Percentiles rank a stretch among this genome's conserved stretches.
Conservation (phyloP, 30 jellyfish, hydroid and myxozoan genomes). For the Aurelia aurita region DNA sequence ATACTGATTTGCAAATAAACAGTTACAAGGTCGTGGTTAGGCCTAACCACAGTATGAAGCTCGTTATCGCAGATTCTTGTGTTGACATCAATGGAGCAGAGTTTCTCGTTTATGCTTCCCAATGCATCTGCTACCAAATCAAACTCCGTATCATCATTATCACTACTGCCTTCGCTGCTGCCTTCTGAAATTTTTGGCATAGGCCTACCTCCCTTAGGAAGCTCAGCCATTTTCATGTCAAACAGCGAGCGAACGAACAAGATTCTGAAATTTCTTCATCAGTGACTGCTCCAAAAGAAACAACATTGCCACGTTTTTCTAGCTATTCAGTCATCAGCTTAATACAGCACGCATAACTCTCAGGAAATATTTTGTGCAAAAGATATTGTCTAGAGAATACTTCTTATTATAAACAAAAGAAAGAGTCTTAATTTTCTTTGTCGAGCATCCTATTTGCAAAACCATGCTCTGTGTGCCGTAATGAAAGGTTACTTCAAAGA, state of each 20-base stretch:
- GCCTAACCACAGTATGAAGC: conserved; percentile 53
- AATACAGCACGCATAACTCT: too few species aligned
- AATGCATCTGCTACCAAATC: conserved; percentile 34
- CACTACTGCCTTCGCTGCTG: not conserved
- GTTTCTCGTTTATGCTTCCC: conserved; percentile 32
- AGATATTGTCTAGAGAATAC: too few species aligned
- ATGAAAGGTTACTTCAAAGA: too few species aligned
- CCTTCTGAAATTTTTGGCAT: not conserved
- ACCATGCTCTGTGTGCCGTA: too few species aligned
- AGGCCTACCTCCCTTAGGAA: not conserved
- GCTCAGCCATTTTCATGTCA: not conserved
- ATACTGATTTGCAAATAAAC: conserved; percentile 72
- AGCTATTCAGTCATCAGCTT: too few species aligned
- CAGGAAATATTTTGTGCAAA: too few species aligned
- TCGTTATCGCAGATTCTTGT: conserved; percentile 49
- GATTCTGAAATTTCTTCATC: too few species aligned
- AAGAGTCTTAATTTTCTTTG: too few species aligned
- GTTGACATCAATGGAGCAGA: conserved; percentile 34
- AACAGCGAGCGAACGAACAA: not conserved
- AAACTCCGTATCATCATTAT: conserved; percentile 23
- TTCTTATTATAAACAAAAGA: too few species aligned
- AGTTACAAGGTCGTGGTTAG: conserved; percentile 39
- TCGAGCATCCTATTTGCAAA: too few species aligned
- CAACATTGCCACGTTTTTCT: too few species aligned
- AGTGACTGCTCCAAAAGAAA: too few species aligned